Conservation (phyloP, 2,113 vertebrate species). For the Poecilia latipinna region DNA sequence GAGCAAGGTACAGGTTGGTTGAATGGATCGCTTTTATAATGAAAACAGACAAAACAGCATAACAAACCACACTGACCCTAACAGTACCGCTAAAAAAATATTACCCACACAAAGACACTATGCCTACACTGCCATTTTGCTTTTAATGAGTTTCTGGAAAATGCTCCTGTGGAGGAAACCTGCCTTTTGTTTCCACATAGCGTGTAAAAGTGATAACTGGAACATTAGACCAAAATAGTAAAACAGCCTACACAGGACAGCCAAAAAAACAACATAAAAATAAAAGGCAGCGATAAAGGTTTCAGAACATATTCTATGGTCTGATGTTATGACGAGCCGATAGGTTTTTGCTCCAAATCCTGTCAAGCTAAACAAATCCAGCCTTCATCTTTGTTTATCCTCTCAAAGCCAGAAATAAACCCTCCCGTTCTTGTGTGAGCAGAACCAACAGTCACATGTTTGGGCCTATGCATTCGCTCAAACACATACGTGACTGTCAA, state of each 20-base stretch:
- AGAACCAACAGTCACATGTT: slow-evolving; percentile 10
- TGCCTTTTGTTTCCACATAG: no score
- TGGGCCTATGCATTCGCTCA: slow-evolving; percentile 8
- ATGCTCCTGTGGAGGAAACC: no score
- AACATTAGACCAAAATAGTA: background rate
- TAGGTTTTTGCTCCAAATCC: slow-evolving; percentile 3
- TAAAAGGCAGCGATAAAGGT: background rate
- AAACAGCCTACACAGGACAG: background rate
- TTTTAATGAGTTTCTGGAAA: no score
- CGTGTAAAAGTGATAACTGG: background rate
- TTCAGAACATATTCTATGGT: background rate
- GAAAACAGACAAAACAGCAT: no score
- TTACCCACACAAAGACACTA: no score
- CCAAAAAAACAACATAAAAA: background rate
- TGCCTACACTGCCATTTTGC: no score
- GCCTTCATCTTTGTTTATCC: slow-evolving; percentile 47
- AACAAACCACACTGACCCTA: no score
- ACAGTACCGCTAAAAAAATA: no score
- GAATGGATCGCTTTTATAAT: no score
- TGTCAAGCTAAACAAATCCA: slow-evolving; percentile 8
- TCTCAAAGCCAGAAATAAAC: slow-evolving; percentile 38
- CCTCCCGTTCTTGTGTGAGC: background rate
- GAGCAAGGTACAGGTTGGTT: no score
- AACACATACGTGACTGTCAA: slow-evolving; percentile 32
- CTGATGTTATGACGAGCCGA: background rate